Base-by-base conservation (phyloP, 1,140 invertebrate species). In the Drosophila pectinifera region DNA sequence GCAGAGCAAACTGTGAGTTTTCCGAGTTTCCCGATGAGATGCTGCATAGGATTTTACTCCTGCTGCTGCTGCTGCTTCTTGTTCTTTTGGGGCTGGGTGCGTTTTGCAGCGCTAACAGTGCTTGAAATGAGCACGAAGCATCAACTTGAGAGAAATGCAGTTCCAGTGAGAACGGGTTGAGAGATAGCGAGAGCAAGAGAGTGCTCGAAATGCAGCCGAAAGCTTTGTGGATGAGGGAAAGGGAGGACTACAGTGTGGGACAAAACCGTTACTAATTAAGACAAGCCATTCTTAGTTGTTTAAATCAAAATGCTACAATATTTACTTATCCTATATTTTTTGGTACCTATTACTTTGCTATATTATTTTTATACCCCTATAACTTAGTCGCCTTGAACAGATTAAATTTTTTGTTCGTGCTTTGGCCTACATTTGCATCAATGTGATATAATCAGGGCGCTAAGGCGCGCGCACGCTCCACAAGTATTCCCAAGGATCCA, bases 401-500 rank as follows among this genome's bases (percentile, higher is more conserved):
- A 49, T 54, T 59, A 76, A 34, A 58, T 45, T 72, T 24, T 64
- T 53, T 54, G 39, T 13, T 48, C 69, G 80, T 89, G 77, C 83
- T 91, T 85, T 91, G 90, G 78, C 90, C 90, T 91, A 91, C 86
- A 91, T 91, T 91, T 78, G 59, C 58, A 65, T 76, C 61, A 73
- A 67, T 82, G 76, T 90, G 90, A 90, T 90, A 90, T 91, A 91
- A 91, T 91, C 90, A 80, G 90, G 90, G 68, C 90, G 85, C 80
- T 59, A 84, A 84, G 67, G 81, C 80, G 80, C 69, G 80, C 76
- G 72, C 80, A 74, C 59, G 67, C 83, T 88, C 84, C 72, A 86
- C 83, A 88, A 86, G 83, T 88, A 83, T 82, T 67, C 41, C 26
- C 70, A 65, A 54, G 73, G 51, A 67, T 67, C 61, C 59, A 26